Evolutionary conservation across 2,888 invertebrate species (phyloP).

Genomic region (Eustalomyia histrio): DNA sequence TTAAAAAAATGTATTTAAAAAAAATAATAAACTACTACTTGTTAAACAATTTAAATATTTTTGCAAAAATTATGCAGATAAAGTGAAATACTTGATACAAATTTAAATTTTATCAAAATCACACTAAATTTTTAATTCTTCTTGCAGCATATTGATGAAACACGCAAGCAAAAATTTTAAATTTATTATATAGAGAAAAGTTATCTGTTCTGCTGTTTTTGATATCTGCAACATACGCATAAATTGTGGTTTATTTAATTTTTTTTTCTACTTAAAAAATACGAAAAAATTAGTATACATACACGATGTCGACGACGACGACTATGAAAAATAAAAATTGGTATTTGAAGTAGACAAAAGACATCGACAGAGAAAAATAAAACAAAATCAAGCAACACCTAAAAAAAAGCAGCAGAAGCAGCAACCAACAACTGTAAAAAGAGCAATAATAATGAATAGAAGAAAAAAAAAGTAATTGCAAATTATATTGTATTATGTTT

Average conservation of each 20-base stretch:
- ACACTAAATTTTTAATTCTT: background rate
- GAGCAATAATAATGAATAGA: slow-evolving; percentile 29
- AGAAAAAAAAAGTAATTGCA: slow-evolving; percentile 50
- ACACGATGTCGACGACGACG: slow-evolving; percentile 19
- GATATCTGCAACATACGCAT: slow-evolving; percentile 47
- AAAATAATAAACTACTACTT: too few species aligned
- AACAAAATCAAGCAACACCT: slow-evolving; percentile 48
- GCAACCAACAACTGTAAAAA: slow-evolving; percentile 44
- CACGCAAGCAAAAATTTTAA: background rate
- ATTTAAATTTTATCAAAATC: too few species aligned
- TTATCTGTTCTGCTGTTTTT: background rate
- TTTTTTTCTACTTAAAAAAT: slow-evolving; percentile 15
- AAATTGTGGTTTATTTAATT: slow-evolving; percentile 31
- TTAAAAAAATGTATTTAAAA: too few species aligned
- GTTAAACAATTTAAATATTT: too few species aligned
- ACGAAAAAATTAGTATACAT: slow-evolving; percentile 47
- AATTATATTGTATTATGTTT: slow-evolving; percentile 58
- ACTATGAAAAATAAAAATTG: slow-evolving; percentile 8
- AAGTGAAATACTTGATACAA: too few species aligned
- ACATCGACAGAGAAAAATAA: slow-evolving; percentile 29
- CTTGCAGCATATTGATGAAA: background rate
- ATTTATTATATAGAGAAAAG: background rate
- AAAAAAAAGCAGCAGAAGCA: slow-evolving; percentile 34
- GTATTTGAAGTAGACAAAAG: slow-evolving; percentile 20
- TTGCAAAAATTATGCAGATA: too few species aligned